Conservation (phyloP, 2,113 vertebrate species). For the Zootoca vivipara region DNA sequence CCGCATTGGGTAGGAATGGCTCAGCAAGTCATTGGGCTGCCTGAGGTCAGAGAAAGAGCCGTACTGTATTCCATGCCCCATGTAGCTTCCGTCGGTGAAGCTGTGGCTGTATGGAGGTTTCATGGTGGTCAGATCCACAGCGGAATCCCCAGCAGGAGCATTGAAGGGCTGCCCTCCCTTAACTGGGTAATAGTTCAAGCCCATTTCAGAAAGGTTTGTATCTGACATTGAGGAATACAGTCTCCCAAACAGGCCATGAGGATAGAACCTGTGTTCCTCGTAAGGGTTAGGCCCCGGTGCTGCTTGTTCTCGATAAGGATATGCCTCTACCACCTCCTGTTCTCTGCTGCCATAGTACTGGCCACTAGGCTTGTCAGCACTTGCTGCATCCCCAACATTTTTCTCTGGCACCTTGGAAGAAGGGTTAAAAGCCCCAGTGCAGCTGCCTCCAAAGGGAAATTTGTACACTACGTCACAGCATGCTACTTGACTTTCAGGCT, state of each 20-base stretch:
- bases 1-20: constrained; percentile 87
- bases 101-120: constrained; percentile 87
- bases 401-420: constrained; percentile 83
- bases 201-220: constrained; percentile 88
- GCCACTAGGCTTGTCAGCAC: constrained; percentile 66
- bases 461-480: constrained; percentile 98
- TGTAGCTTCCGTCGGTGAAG: constrained; percentile 82
- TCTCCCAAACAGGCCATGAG: constrained; percentile 76
- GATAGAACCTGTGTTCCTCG: constrained; percentile 83
- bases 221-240: constrained; percentile 96
- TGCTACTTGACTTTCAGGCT: constrained; percentile 90
- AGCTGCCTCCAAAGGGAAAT: constrained; percentile 92
- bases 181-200: constrained; percentile 83
- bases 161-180: constrained; percentile 84
- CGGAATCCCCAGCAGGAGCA: constrained; percentile 77
- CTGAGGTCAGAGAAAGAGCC: constrained; percentile 95
- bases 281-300: constrained; percentile 65
- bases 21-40: constrained; percentile 84
- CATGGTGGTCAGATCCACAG: constrained; percentile 89
- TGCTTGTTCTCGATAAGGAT: constrained; percentile 80
- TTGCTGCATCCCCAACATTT: constrained; percentile 63
- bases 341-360: constrained; percentile 76
- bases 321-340: constrained; percentile 78
- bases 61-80: constrained; percentile 91
- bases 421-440: constrained; percentile 86